Evolutionary conservation across 1,140 invertebrate species (phyloP), one percentile per base, ranked within the genome.

Genomic region (Thaumatotibia leucotreta): DNA sequence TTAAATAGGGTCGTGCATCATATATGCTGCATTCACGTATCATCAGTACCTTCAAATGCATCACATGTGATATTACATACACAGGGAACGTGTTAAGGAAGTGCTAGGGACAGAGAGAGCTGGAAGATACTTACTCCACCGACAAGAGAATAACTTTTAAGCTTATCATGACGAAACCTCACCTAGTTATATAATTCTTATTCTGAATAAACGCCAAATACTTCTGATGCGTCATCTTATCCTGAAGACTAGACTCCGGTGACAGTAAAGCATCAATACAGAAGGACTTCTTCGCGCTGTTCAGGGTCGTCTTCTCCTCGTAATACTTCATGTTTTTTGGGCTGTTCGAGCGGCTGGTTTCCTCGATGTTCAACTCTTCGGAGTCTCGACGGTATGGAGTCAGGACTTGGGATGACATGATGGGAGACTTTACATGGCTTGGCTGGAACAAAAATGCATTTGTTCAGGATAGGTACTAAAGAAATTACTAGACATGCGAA

Each of bases 241-340:
- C 86, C 35, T 87, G 84, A 1, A 87, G 66, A 3, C 76, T 84
- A 0, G 76, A 74, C 23, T 89, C 80, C 11, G 81, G 80, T 0
- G 91, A 91, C 0, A 92, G 70, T 4, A 92, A 64, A 0, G 91
- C 91, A 65, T 92, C 91, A 3, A 91, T 92, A 65, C 91, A 91
- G 61, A 92, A 92, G 0, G 89, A 91, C 66, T 92, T 92, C 67
- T 91, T 92, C 0, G 54, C 65, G 24, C 83, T 81, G 45, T 76
- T 84, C 0, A 91, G 22, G 1, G 84, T 77, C 0, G 88, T 91
- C 65, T 89, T 91, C 0, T 87, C 84, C 22, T 88, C 85, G 58
- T 83, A 90, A 63, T 75, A 91, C 39, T 85, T 89, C 79, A 86
- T 83, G 72, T 82, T 88, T 66, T 85, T 86, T 0, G 85, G 84